Base-by-base conservation (phyloP, 1,140 invertebrate species). In the Artemia franciscana region DNA sequence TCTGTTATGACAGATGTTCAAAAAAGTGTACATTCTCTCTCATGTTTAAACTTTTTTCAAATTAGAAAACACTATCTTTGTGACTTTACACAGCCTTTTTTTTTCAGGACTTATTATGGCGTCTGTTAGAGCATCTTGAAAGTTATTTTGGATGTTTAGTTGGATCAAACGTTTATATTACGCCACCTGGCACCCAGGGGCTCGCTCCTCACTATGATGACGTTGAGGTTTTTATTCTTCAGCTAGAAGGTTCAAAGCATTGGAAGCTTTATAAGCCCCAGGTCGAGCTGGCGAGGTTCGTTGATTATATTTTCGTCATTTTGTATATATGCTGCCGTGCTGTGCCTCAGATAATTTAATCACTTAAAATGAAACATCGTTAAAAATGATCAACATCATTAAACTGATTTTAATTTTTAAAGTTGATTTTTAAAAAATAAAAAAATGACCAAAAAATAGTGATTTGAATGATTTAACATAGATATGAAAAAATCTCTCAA, bases 131-230 rank as follows among this genome's bases (percentile, higher is more conserved):
- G 21, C 28, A 59, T 9, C 51, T 65, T 0, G 63, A 60, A 60
- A 27, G 56, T 39, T 60, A 63, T 30, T 67, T 65, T 28, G 59
- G 51, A 15, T 66, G 65, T 24, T 62, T 66, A 30, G 65, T 67
- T 0, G 67, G 69, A 59, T 62, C 68, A 61, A 68, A 63, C 65
- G 78, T 78, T 39, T 81, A 80, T 67, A 67, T 81, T 9, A 80
- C 79, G 23, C 79, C 79, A 7, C 70, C 77, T 62, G 76, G 74
- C 5, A 73, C 76, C 26, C 77, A 80, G 68, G 79, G 79, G 0
- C 80, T 81, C 73, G 78, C 79, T 39, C 79, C 79, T 5, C 79
- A 81, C 68, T 81, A 74, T 71, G 80, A 82, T 71, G 80, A 82
- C 64, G 80, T 82, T 65, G 80, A 82, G 67, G 80, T 78, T n/a